Conservation (phyloP, 2,888 invertebrate genomes). For the Galerucella pusilla region DNA sequence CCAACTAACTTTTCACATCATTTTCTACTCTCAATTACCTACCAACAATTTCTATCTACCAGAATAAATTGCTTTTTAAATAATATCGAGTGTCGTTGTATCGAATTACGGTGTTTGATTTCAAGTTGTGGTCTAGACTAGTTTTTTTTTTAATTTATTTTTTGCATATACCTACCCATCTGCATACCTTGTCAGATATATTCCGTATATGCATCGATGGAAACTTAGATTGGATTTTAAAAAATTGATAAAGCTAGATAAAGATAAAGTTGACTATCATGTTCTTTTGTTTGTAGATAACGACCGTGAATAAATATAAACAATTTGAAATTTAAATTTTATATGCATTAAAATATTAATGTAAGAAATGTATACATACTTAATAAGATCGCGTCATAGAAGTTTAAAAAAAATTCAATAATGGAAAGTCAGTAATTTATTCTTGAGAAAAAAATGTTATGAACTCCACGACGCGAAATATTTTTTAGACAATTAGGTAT, state of each 20-base stretch:
- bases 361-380: no score
- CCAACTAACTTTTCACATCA: background rate
- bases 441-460: no score
- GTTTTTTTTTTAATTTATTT: slow-evolving; percentile 18
- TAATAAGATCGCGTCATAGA: no score
- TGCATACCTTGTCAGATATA: slow-evolving; percentile 16
- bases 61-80: background rate
- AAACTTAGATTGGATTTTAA: background rate
- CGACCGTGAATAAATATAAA: background rate
- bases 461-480: no score
- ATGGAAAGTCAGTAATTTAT: no score
- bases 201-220: background rate
- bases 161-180: slow-evolving; percentile 20
- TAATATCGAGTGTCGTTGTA: slow-evolving; percentile 22
- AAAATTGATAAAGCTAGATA: background rate
- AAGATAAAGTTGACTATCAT: background rate
- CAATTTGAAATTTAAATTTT: background rate
- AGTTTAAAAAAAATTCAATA: no score
- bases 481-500: no score
- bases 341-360: no score
- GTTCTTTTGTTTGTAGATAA: background rate
- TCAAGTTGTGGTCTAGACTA: slow-evolving; percentile 18
- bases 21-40: background rate
- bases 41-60: slow-evolving; percentile 1
- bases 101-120: slow-evolving; percentile 25